A percentile compares a stretch with the other conserved stretches of the same genome.
Conservation (phyloP, 2,888 invertebrate species). For the Sarcophaga variegata region DNA sequence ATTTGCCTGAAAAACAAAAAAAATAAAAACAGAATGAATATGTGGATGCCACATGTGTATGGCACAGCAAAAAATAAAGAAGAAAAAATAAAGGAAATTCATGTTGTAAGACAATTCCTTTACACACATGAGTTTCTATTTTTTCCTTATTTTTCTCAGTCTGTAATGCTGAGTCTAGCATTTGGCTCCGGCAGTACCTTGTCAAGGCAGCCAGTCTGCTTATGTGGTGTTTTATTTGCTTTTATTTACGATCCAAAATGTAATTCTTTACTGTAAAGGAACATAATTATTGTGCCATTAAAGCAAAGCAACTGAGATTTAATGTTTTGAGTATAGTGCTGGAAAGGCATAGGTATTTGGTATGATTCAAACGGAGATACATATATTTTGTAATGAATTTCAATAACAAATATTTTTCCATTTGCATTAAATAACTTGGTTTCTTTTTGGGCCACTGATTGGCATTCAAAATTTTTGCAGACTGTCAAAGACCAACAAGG, state of each 20-base stretch:
- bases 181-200: neutral
- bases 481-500: too few species aligned
- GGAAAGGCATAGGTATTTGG: too few species aligned
- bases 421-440: too few species aligned
- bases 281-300: too few species aligned
- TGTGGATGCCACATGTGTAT: neutral
- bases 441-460: too few species aligned
- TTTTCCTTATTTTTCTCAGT: neutral
- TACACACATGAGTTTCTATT: neutral
- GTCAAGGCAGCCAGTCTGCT: neutral
- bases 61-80: neutral
- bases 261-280: too few species aligned
- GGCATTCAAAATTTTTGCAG: too few species aligned
- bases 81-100: neutral
- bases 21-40: neutral
- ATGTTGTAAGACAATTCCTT: conserved; percentile 1
- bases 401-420: too few species aligned
- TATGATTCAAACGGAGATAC: too few species aligned
- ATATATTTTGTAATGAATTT: too few species aligned
- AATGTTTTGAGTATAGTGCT: too few species aligned
- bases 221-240: neutral
- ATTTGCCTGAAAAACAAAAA: conserved; percentile 12
- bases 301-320: neutral
- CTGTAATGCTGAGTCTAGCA: neutral
- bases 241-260: neutral